Evolutionary conservation across 2,888 invertebrate species (phyloP).

Genomic region (Nudaria mundana): DNA sequence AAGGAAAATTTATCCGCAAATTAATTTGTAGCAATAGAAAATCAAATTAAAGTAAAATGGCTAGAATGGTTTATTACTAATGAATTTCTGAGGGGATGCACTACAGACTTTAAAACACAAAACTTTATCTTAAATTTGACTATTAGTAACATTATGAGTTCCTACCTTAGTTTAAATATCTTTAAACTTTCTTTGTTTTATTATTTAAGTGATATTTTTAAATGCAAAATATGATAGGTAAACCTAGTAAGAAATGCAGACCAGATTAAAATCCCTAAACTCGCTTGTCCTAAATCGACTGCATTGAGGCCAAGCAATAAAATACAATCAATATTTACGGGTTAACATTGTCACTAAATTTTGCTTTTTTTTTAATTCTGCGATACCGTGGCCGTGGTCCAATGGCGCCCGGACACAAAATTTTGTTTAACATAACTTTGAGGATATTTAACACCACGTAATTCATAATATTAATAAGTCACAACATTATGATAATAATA

Average conservation of each 20-base stretch:
- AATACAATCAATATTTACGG: constrained; percentile 23
- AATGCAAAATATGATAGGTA: too few relatives aligned
- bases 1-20: constrained; percentile 79
- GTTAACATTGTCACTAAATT: constrained; percentile 11
- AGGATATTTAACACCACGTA: too few relatives aligned
- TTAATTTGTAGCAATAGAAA: constrained; percentile 69
- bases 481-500: constrained; percentile 36
- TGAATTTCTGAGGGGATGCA: constrained; percentile 4
- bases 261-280: not conserved
- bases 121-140: not conserved
- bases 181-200: too few relatives aligned
- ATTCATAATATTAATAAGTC: constrained; percentile 36
- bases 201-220: too few relatives aligned
- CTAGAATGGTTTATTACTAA: constrained; percentile 13
- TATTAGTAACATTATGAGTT: too few relatives aligned
- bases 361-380: constrained; percentile 18
- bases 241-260: too few relatives aligned
- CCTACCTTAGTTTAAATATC: too few relatives aligned
- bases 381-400: too few relatives aligned
- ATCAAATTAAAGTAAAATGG: constrained; percentile 55
- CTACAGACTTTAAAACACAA: not conserved
- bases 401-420: too few relatives aligned
- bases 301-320: too few relatives aligned
- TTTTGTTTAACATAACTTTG: too few relatives aligned
- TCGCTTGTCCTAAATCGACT: constrained; percentile 6